Conservation (phyloP, 1,140 invertebrate species). For the Ooceraea biroi region DNA sequence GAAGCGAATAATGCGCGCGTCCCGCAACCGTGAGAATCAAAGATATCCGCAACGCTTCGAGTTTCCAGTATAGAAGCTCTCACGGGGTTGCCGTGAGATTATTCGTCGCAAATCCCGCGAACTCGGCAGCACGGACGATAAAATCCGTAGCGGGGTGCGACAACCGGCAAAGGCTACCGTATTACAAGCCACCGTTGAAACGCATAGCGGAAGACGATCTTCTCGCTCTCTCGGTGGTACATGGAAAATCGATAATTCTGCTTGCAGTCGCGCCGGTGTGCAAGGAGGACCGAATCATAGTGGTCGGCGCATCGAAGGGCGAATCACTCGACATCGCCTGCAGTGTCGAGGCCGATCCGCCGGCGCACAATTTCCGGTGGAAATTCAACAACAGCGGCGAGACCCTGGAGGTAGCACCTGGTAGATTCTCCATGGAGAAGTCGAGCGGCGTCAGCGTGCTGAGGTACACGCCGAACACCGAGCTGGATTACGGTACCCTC, state of each 20-base stretch:
- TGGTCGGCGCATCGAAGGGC: slow-evolving; percentile 93
- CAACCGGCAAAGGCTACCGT: slow-evolving; percentile 2
- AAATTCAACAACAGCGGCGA: slow-evolving; percentile 96
- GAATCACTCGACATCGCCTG: slow-evolving; percentile 94
- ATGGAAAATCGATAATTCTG: slow-evolving; percentile 46
- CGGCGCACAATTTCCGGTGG: slow-evolving; percentile 94
- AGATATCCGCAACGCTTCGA: neutral
- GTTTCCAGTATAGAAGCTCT: no score
- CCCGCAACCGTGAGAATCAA: neutral
- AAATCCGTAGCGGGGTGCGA: neutral
- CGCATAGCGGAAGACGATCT: slow-evolving; percentile 5
- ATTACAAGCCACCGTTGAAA: neutral
- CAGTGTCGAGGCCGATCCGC: slow-evolving; percentile 95
- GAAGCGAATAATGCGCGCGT: no score
- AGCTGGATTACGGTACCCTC: slow-evolving; percentile 91
- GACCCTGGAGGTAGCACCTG: slow-evolving; percentile 91
- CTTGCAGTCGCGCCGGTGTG: slow-evolving; percentile 93
- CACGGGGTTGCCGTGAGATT: neutral
- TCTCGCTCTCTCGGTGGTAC: neutral
- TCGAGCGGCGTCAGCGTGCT: slow-evolving; percentile 86
- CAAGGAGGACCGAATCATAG: slow-evolving; percentile 90
- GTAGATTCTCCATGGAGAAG: slow-evolving; percentile 88
- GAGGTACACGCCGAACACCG: slow-evolving; percentile 86
- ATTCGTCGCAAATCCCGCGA: neutral
- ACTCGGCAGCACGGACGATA: neutral